These are phyloP conservation scores for Azorinus chamasolen DNA, from an alignment of 2,888 invertebrate genomes.

Conservation along the genomic window DNA sequence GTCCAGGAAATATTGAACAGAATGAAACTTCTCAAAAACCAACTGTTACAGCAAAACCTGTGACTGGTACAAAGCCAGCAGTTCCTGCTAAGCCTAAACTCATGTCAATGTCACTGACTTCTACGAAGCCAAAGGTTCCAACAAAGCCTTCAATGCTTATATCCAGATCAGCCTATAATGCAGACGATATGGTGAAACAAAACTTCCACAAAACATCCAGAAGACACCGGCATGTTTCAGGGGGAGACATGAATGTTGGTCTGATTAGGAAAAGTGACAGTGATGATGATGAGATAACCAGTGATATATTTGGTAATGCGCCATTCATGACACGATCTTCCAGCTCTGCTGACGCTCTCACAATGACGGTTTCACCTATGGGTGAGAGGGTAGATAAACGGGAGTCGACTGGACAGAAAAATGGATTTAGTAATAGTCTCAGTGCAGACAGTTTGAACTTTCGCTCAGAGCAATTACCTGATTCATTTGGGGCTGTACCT, in stretches of 20 bases:
- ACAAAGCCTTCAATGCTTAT: slow-evolving; percentile 44
- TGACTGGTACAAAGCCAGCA: slow-evolving; percentile 10
- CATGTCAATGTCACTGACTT: neutral
- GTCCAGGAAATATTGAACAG: slow-evolving; percentile 25
- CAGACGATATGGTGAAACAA: slow-evolving; percentile 25
- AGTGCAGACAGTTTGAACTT: slow-evolving; percentile 58
- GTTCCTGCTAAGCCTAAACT: slow-evolving; percentile 42
- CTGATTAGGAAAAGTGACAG: slow-evolving; percentile 49
- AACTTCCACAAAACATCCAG: slow-evolving; percentile 30
- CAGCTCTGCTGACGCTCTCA: slow-evolving; percentile 59
- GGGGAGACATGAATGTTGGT: slow-evolving; percentile 49
- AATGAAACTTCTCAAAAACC: slow-evolving; percentile 53
- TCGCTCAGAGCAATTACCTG: slow-evolving; percentile 48
- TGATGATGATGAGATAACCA: slow-evolving; percentile 42
- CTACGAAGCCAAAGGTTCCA: slow-evolving; percentile 5
- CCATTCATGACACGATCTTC: slow-evolving; percentile 75
- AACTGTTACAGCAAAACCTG: slow-evolving; percentile 30
- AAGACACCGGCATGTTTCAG: slow-evolving; percentile 36
- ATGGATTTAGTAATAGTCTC: slow-evolving; percentile 50
- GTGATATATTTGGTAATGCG: slow-evolving; percentile 82
- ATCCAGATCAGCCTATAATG: slow-evolving; percentile 25
- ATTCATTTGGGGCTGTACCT: slow-evolving; percentile 79
- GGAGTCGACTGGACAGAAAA: slow-evolving; percentile 22
- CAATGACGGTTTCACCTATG: slow-evolving; percentile 27
- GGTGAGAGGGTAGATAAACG: slow-evolving; percentile 16